Evolutionary conservation across 2,113 vertebrate genomes (phyloP).

Genomic region (Rhipidura dahli): DNA sequence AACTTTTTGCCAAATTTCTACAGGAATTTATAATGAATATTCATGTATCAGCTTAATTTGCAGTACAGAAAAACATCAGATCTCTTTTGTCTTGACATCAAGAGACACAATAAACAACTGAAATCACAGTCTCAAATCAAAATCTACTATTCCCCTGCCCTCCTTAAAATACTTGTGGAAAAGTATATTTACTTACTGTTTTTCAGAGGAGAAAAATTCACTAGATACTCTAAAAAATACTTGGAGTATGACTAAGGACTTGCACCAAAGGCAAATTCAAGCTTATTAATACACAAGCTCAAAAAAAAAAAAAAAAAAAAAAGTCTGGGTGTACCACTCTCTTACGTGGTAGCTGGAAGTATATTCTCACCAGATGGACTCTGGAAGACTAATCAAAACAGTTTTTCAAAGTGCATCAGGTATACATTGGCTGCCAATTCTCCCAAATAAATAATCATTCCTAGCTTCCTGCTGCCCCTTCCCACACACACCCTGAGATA

Average conservation of each 20-base stretch:
- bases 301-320: background rate
- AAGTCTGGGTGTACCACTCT: background rate
- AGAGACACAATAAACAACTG: background rate
- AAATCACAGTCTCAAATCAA: background rate
- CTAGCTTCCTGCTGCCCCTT: background rate
- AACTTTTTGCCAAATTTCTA: background rate
- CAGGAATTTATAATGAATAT: background rate
- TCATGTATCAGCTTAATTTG: background rate
- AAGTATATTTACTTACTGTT: background rate
- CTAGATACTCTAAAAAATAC: background rate
- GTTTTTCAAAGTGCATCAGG: background rate
- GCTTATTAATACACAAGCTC: background rate
- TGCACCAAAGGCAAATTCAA: background rate
- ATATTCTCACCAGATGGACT: background rate
- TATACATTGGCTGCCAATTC: background rate
- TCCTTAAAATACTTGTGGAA: background rate
- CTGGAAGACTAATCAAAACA: background rate
- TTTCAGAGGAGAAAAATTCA: background rate
- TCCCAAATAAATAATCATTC: background rate
- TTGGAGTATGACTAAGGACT: background rate
- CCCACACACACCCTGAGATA: background rate
- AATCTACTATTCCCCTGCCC: background rate
- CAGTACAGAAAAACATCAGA: background rate
- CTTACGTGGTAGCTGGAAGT: background rate
- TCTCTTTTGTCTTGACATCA: background rate